Evolutionary conservation across 2,797 vertebrate genomes (phyloP), one percentile per base, ranked within the genome.

Genomic region (Manis crassicaudata): DNA sequence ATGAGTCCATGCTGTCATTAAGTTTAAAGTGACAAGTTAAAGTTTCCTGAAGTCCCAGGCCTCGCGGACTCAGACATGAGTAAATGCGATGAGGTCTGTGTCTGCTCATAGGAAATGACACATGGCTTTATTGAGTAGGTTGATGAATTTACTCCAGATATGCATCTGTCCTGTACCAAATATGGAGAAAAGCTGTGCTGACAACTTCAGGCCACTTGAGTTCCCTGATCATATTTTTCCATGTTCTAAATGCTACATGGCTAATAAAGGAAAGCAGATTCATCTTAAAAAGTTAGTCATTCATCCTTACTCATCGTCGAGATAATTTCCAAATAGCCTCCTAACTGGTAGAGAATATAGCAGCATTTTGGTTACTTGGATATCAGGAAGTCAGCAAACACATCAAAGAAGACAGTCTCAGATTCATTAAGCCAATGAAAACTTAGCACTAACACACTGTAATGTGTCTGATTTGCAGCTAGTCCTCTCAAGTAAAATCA

Each of bases 61-160:
- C 62, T 88, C 72, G 72, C 0, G 1, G 50, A 86, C 2, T 43
- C 50, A 95, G 95, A 94, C 77, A 94, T 81, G 93, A 98, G 88
- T 72, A 91, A 92, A 43, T 29, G 62, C 13, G 76, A 85, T 90
- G 95, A 95, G 65, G 37, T 84, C 14, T 92, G 75, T 40, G 80
- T 85, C 70, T 85, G 65, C 37, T 88, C 68, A 76, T 12, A 77
- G 95, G 81, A 97, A 95, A 81, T 89, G 95, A 92, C 73, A 85
- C 32, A 81, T 5, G 27, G 56, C 58, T 72, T 88, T 58, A 68
- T 14, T 67, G 88, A 89, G 12, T 9, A 40, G 40, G 37, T 11
- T 58, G 70, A 68, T 76, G 60, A 67, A 12, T 58, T 70, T 14
- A 68, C 20, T 63, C 50, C 67, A 50, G 58, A 80, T 25, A 63